Conservation (phyloP, 2,113 vertebrate species). For the Mustela lutreola region DNA sequence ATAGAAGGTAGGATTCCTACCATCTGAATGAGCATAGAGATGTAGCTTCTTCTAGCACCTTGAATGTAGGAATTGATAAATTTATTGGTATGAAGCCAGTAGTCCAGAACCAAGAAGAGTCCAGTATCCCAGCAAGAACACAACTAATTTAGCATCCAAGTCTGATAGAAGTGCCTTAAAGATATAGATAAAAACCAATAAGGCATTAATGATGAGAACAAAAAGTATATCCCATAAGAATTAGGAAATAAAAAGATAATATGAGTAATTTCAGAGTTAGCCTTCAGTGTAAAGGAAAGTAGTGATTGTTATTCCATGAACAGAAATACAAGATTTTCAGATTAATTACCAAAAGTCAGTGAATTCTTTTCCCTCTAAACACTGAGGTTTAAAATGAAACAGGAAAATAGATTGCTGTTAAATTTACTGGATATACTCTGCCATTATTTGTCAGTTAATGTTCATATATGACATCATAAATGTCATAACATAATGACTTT, state of each 20-base stretch:
- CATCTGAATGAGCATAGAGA: not conserved
- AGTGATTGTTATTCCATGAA: not conserved
- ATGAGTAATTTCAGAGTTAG: not conserved
- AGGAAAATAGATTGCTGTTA: not conserved
- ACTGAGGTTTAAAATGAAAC: not conserved
- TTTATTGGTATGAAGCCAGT: not conserved
- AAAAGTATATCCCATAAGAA: not conserved
- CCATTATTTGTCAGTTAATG: not conserved
- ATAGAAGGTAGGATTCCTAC: not conserved
- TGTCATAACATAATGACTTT: not conserved
- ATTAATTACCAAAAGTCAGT: not conserved
- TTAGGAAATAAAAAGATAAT: not conserved
- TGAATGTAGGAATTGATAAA: not conserved
- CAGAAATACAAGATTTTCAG: slow-evolving; percentile 15
- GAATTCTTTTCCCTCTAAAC: not conserved
- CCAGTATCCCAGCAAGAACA: not conserved
- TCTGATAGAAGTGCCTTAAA: not conserved
- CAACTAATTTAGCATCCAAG: not conserved
- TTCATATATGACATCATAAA: not conserved
- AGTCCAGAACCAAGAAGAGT: not conserved
- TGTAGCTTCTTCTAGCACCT: not conserved
- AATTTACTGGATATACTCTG: not conserved
- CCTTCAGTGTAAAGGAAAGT: not conserved
- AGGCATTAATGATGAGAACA: not conserved
- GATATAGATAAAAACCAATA: not conserved